Evolutionary conservation across 2,113 vertebrate species (phyloP).

Genomic region (Chaenocephalus aceratus): DNA sequence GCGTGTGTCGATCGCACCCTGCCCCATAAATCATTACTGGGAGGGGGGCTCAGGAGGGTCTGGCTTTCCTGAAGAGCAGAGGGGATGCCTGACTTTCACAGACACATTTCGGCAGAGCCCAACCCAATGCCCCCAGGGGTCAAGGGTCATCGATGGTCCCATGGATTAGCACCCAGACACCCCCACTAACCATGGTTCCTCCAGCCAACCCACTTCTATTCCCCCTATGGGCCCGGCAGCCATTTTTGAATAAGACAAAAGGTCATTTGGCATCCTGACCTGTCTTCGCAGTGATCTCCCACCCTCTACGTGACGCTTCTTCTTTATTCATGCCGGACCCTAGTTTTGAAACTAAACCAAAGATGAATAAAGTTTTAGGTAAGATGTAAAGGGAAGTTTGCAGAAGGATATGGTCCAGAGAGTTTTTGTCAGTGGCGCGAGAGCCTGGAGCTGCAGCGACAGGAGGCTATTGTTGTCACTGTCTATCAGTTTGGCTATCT

Average conservation of each 20-base stretch:
- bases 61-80: constrained; percentile 41
- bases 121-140: constrained; percentile 67
- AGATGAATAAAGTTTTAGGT: constrained; percentile 53
- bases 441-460: constrained; percentile 28
- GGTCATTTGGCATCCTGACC: constrained; percentile 74
- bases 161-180: constrained; percentile 76
- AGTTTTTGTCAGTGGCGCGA: constrained; percentile 30
- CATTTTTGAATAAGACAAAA: constrained; percentile 87
- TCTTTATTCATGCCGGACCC: constrained; percentile 66
- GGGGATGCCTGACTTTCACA: constrained; percentile 70
- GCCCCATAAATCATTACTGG: constrained; percentile 90
- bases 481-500: constrained; percentile 41
- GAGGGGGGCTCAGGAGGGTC: constrained; percentile 48
- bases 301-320: constrained; percentile 37
- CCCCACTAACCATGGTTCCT: constrained; percentile 41
- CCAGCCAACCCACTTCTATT: constrained; percentile 52
- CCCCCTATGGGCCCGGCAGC: constrained; percentile 52
- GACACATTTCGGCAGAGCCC: constrained; percentile 58
- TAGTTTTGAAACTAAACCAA: constrained; percentile 53
- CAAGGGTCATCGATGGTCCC: constrained; percentile 75
- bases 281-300: constrained; percentile 38
- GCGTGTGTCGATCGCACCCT: constrained; percentile 86
- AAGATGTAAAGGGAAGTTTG: constrained; percentile 29
- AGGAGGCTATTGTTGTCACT: constrained; percentile 54
- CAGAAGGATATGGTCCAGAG: constrained; percentile 29